A percentile compares a stretch with the other conserved stretches of the same genome.
Conservation (phyloP, 2,797 vertebrate genomes). For the Petrocephalus sullivani region DNA sequence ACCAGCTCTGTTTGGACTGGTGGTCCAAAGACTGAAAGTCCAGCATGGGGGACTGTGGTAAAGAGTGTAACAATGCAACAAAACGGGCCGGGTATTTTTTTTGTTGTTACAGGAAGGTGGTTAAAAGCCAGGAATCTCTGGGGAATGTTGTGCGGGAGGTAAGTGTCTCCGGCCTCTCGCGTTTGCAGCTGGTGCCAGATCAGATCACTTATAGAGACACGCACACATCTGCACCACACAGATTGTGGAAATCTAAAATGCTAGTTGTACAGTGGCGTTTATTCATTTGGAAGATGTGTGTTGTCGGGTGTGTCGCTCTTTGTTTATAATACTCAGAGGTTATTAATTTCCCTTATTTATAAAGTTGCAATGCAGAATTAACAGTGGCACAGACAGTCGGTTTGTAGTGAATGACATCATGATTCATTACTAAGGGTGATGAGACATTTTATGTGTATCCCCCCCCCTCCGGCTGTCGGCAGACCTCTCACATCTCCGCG, state of each 20-base stretch:
- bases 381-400: background rate
- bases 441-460: background rate
- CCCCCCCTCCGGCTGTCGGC: slow-evolving; percentile 21
- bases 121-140: slow-evolving; percentile 73
- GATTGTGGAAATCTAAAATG: background rate
- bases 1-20: background rate
- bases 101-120: slow-evolving; percentile 61
- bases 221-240: background rate
- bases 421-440: background rate
- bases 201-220: background rate
- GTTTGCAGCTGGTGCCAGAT: background rate
- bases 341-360: background rate
- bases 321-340: background rate
- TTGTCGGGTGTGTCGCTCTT: background rate
- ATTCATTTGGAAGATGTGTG: background rate
- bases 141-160: slow-evolving; percentile 76
- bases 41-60: background rate
- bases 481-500: slow-evolving; percentile 65
- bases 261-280: background rate
- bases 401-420: background rate
- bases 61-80: background rate
- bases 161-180: background rate
- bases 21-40: background rate
- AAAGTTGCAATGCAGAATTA: background rate
- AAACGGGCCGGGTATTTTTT: background rate